phyloP scores from a whole-genome alignment of 2,113 vertebrate species.

The Lates calcarifer region DNA sequence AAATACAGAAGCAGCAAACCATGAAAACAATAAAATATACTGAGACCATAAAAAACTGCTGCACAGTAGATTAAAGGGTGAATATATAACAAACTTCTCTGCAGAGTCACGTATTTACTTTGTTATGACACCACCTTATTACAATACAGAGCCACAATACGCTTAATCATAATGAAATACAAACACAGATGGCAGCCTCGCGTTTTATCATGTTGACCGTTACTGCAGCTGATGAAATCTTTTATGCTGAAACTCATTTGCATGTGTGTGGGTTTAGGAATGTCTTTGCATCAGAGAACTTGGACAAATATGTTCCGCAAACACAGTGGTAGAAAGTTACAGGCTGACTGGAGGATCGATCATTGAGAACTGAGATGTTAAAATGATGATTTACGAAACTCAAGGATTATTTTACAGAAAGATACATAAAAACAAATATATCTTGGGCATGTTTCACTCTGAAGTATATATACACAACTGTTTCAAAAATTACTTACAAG shows the following conservation, averaged over 20 bases:
- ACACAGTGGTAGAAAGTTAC: too few species aligned
- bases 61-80: background rate
- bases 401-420: too few species aligned
- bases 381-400: too few species aligned
- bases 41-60: background rate
- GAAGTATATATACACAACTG: too few species aligned
- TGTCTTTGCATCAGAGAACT: too few species aligned
- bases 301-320: background rate
- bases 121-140: background rate
- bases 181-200: conserved; percentile 22
- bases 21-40: background rate
- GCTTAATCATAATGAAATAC: background rate
- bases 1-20: background rate
- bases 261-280: background rate
- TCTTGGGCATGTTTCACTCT: too few species aligned
- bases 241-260: background rate
- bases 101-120: background rate
- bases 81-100: background rate
- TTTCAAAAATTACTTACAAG: too few species aligned
- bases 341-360: too few species aligned
- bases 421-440: too few species aligned
- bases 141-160: conserved; percentile 11
- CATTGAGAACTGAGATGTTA: too few species aligned
- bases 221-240: background rate
- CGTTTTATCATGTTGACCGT: conserved; percentile 2